Conservation (phyloP, 2,888 invertebrate species). For the Tachystola acroxantha region DNA sequence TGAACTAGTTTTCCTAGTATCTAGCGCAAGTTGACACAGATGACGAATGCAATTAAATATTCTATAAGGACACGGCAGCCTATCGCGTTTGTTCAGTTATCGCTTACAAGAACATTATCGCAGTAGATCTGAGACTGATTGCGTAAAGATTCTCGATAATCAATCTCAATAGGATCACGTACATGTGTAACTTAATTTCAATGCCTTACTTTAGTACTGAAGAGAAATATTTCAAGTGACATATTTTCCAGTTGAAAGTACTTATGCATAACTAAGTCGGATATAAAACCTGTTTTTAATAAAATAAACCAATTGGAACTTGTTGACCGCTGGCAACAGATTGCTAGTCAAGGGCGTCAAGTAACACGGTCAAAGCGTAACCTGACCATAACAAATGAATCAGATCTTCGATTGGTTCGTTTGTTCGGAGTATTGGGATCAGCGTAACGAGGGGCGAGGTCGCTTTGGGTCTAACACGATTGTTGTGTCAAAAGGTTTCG, state of each 20-base stretch:
- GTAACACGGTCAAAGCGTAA: conserved; percentile 26
- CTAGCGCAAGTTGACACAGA: conserved; percentile 26
- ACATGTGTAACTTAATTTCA: too few species aligned
- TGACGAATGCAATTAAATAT: conserved; percentile 14
- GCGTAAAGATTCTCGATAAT: conserved; percentile 10
- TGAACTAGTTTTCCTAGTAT: conserved; percentile 43
- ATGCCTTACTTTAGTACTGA: too few species aligned
- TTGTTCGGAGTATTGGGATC: conserved; percentile 16
- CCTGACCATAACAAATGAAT: conserved; percentile 36
- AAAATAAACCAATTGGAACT: neutral
- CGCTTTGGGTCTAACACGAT: conserved; percentile 20
- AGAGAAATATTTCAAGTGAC: neutral
- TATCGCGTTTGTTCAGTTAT: conserved; percentile 17
- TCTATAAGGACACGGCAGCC: conserved; percentile 3
- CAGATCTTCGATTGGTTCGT: conserved; percentile 26
- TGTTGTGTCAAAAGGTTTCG: conserved; percentile 14
- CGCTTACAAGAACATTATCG: neutral
- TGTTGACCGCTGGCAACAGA: conserved; percentile 8
- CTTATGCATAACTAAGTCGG: neutral
- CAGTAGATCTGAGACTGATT: conserved; percentile 9
- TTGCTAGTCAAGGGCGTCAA: conserved; percentile 37
- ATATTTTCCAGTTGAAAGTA: neutral
- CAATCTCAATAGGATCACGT: conserved; percentile 15
- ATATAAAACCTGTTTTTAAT: neutral
- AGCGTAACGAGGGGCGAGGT: conserved; percentile 21